These are phyloP conservation scores for Nesogale talazaci DNA, from an alignment of 2,113 vertebrate species.

Conservation along the genomic window DNA sequence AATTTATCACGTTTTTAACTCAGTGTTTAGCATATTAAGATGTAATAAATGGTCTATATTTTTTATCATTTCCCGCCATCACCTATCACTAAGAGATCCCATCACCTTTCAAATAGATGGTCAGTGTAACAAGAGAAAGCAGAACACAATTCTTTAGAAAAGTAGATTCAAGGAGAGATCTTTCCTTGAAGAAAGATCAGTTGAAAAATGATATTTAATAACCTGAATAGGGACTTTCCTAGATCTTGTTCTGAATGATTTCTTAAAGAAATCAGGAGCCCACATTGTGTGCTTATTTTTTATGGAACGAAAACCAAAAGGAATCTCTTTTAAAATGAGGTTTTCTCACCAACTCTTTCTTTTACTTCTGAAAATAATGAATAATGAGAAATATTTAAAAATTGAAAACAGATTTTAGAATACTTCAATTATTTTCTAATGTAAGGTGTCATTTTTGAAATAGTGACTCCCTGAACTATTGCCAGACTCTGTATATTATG, in stretches of 20 bases:
- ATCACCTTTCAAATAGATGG: constrained; percentile 18
- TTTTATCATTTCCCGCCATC: too few relatives aligned
- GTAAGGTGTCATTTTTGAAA: not conserved
- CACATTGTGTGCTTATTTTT: too few relatives aligned
- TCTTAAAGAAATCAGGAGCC: not conserved
- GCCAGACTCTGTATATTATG: not conserved
- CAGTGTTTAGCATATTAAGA: too few relatives aligned
- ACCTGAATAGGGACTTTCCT: constrained; percentile 28
- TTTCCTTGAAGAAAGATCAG: not conserved
- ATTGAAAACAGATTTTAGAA: not conserved
- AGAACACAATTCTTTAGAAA: not conserved
- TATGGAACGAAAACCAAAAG: too few relatives aligned
- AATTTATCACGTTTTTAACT: too few relatives aligned
- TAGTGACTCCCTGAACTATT: not conserved
- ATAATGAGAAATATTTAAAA: not conserved
- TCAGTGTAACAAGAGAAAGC: not conserved
- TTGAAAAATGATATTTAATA: constrained; percentile 51
- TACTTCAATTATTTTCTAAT: not conserved
- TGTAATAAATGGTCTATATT: too few relatives aligned
- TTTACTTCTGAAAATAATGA: not conserved
- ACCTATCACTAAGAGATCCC: not conserved
- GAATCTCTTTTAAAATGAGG: too few relatives aligned
- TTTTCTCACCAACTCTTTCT: too few relatives aligned
- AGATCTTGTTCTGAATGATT: not conserved
- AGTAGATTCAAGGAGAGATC: not conserved